Base-by-base conservation (phyloP, 2,113 vertebrate species). In the Hipposideros armiger region DNA sequence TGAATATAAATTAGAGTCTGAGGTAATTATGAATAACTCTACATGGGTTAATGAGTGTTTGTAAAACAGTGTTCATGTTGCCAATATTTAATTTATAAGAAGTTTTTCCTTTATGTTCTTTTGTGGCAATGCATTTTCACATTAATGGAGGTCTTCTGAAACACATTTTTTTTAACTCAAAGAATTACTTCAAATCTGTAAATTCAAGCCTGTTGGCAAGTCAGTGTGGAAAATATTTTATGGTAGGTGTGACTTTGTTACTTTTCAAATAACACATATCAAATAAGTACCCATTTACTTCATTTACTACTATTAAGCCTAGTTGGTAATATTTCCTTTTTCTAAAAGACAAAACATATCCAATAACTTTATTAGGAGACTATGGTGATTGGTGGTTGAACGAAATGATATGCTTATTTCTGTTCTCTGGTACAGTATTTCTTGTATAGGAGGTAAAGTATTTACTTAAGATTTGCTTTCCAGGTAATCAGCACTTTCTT, bases 11-110 rank as follows among this genome's bases (percentile, higher is more conserved):
- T 95, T 85, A 81, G 7, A 76, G 8, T 67, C 58, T 90, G 40
- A 80, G 7, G n/a, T 60, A 89, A 96, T 91, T 93, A 66, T 47
- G 58, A 96, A 42, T 64, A 90, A 67, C 4, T 73, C 45, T 80
- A 8, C 58, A 84, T 30, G 30, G 56, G 32, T 82, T 85, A 85
- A 56, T 92, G n/a, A 95, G 19, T 81, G n/a, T 85, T 84, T 90
- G 19, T 76, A 56, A 96, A 94, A 30, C 8, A 88, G 5, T 58
- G n/a, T 78, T 91, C 86, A 50, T 89, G 36, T 93, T 83, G 86
- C 60, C 16, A 74, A 1, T 45, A 56, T 91, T 97, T 92, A 84
- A 78, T 93, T 91, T 93, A 28, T 82, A 60, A 86, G 90, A 83
- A 94, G 15, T 32, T 58, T 30, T 81, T 85, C 40, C 14, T 42